Evolutionary conservation across 2,797 vertebrate genomes (phyloP).

Genomic region (Buceros bicornis): DNA sequence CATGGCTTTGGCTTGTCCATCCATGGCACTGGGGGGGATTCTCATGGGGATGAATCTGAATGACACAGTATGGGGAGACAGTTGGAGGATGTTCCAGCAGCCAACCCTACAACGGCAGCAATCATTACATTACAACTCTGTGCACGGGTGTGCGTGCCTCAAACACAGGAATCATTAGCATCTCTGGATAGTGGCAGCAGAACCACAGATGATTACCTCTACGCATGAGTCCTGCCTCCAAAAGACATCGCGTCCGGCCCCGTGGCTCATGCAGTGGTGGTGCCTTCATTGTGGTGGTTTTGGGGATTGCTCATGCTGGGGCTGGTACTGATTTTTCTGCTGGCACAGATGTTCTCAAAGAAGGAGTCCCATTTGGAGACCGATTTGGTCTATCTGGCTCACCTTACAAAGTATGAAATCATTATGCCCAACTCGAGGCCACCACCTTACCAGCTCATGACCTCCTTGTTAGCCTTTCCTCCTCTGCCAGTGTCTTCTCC

Average conservation of each 20-base stretch:
- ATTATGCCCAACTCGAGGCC: not conserved
- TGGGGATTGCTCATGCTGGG: not conserved
- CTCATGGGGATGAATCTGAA: not conserved
- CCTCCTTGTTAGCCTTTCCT: not conserved
- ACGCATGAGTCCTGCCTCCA: not conserved
- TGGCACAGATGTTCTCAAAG: not conserved
- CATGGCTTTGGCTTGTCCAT: no score
- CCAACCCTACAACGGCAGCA: not conserved
- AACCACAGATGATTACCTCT: not conserved
- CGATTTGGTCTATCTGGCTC: not conserved
- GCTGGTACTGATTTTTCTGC: not conserved
- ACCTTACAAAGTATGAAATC: not conserved
- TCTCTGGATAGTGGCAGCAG: accelerated
- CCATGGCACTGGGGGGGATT: not conserved
- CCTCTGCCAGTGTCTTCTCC: not conserved
- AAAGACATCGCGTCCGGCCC: not conserved
- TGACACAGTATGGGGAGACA: accelerated
- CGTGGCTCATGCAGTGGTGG: accelerated
- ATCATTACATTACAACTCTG: accelerated
- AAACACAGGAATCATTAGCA: not conserved
- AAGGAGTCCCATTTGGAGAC: not conserved
- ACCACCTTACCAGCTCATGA: not conserved
- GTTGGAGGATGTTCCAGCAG: not conserved
- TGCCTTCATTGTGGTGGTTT: not conserved
- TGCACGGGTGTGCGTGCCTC: accelerated